Evolutionary conservation across 2,888 invertebrate genomes (phyloP), one percentile per base, ranked within the genome.

Genomic region (Thera obeliscata): DNA sequence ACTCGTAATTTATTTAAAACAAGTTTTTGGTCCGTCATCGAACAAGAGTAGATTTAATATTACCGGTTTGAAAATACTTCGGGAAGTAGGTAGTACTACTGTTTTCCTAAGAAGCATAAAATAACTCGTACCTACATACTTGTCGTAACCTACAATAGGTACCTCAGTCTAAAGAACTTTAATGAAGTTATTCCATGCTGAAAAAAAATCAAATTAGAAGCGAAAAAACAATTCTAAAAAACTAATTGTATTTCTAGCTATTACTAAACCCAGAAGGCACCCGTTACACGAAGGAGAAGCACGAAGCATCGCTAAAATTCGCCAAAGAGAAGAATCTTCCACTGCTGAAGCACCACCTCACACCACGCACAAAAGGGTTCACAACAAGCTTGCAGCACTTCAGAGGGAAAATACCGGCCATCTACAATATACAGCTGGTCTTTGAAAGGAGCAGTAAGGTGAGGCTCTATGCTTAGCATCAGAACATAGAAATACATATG

Each of bases 331-430:
- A 97, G 81, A 97, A 97, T 74, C 95, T 98, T 78, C 96, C 98
- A 0, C 93, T 95, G 74, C 93, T 99, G 41, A 98, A 98, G 82
- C 96, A 99, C 84, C 98, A 98, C 85, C 94, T 99, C 59, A 96
- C 98, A 38, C 99, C 99, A n/a, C 95, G 99, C 70, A 98, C 98
- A n/a, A 97, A 97, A 89, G 99, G 99, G 2, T 99, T 99, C 84
- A 96, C 96, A 0, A 96, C 97, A 62, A 98, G 98, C 85, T 92
- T 98, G 78, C 96, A 96, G 64, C 95, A 96, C 75, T 95, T 99
- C 86, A 95, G 96, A 81, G 97, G 95, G 60, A 97, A 96, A 87
- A 96, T 97, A 74, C 96, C 96, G 3, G 97, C 96, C 38, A 95
- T 98, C 70, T 98, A 98, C 84, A 97, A 98, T 82, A 96, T 97